A percentile compares a stretch with the other conserved stretches of the same genome.
Evolutionary conservation across 2,888 invertebrate species (phyloP).

Genomic region (Scelioninae gen. 2): DNA sequence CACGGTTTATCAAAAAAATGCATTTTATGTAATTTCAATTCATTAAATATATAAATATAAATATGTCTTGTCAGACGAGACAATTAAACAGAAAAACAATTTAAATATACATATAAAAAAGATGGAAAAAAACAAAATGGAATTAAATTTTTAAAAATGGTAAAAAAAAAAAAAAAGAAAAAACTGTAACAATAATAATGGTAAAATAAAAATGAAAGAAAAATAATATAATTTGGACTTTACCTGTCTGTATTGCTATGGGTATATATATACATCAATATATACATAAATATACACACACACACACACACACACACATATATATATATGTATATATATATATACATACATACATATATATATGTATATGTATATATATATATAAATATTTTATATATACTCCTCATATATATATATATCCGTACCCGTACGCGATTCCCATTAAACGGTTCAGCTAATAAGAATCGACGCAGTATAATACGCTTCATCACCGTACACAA

Average conservation of each 20-base stretch:
- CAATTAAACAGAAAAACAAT: background rate
- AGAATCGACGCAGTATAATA: constrained; percentile 56
- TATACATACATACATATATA: constrained; percentile 20
- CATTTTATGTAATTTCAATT: no score
- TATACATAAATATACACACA: no score
- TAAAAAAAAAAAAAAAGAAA: background rate
- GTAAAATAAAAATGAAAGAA: constrained; percentile 17
- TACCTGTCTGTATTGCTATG: constrained; percentile 64
- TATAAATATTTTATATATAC: constrained; percentile 43
- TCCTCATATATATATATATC: constrained; percentile 46
- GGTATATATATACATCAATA: constrained; percentile 53
- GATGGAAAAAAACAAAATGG: background rate
- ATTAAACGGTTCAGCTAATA: constrained; percentile 40
- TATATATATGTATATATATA: constrained; percentile 47
- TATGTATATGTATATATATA: background rate
- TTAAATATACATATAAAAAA: background rate
- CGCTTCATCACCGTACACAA: constrained; percentile 74
- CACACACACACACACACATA: no score
- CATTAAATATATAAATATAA: no score
- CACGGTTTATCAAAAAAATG: no score
- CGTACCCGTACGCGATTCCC: constrained; percentile 48
- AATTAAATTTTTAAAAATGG: no score
- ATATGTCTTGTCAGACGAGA: no score
- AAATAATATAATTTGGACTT: constrained; percentile 57
- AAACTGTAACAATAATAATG: background rate